Base-by-base conservation (phyloP, 1,140 invertebrate genomes). In the Paracyclopina nana region DNA sequence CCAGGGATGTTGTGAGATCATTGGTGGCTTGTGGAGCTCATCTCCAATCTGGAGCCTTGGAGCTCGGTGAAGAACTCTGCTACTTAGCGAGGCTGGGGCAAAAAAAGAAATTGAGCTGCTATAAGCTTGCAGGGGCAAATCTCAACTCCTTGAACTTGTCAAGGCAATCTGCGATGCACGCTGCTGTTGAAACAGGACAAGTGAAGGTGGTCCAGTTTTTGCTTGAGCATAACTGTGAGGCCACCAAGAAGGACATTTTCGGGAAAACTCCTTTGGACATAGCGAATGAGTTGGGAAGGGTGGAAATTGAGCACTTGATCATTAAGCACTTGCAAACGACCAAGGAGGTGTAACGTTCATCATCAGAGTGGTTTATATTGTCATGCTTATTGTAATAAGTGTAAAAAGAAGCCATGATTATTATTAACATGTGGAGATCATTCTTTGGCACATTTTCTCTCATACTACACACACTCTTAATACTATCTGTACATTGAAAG, bases 1-100 rank as follows among this genome's bases (percentile, higher is more conserved):
- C n/a, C n/a, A n/a, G 74, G 49, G 70, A 74, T 54, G 74, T 78
- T 26, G 74, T 78, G 27, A 63, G 68, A 34, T 18, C 75, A 1
- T 58, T 81, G 0, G 59, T 71, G 6, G 65, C 72, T 46, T 77
- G 75, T 57, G 78, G 78, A 0, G 76, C 76, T 11, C 71, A 77
- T 60, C 57, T 80, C 22, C 61, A 60, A 2, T 48, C 60, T 4
- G 54, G 59, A 1, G 63, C 69, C 8, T 62, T 60, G 1, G 69
- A 67, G 14, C 61, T 78, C 6, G 76, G 72, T 1, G 70, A 74
- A 42, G 68, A 70, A 51, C 62, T 80, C 42, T 76, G 73, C 56
- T 60, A 68, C 30, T 68, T 60, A 56, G 54, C 44, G 4, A 4
- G 29, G 53, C 38, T 16, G 30, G 45, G 45, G 25, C 16, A 48